Evolutionary conservation across 2,797 vertebrate species (phyloP).

Genomic region (Eutrigla gurnardus): DNA sequence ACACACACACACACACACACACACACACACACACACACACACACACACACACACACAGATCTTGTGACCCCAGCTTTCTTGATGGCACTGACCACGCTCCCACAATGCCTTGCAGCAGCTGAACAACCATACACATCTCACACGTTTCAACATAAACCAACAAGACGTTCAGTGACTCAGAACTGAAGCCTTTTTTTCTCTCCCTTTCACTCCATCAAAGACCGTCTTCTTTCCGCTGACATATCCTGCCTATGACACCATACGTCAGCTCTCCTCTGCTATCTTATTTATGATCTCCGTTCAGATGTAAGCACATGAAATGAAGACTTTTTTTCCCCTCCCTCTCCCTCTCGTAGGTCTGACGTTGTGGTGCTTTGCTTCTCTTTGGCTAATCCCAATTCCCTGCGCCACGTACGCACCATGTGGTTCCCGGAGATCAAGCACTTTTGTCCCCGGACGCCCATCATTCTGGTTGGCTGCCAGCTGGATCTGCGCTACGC

Average conservation of each 20-base stretch:
- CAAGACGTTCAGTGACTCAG: constrained; percentile 53
- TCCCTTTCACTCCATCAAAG: constrained; percentile 44
- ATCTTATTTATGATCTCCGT: constrained; percentile 20
- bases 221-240: constrained; percentile 36
- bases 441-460: constrained; percentile 94
- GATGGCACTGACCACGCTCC: constrained; percentile 25
- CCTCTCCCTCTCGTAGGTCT: constrained; percentile 80
- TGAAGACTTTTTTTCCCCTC: constrained; percentile 4
- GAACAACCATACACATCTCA: constrained; percentile 39
- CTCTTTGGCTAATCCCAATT: constrained; percentile 94
- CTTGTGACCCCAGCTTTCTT: constrained; percentile 39
- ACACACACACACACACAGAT: constrained; percentile 4
- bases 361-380: constrained; percentile 95
- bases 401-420: constrained; percentile 91
- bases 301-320: constrained; percentile 16
- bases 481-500: constrained; percentile 95
- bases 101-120: constrained; percentile 47
- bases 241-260: constrained; percentile 29
- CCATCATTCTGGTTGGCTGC: constrained; percentile 94
- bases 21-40: constrained; percentile 17
- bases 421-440: constrained; percentile 97
- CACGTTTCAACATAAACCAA: constrained; percentile 60
- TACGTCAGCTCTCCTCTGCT: constrained; percentile 11
- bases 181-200: constrained; percentile 22
- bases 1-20: constrained; percentile 10